Evolutionary conservation across 1,140 invertebrate species (phyloP).

Genomic region (Thaumetopoea pityocampa): DNA sequence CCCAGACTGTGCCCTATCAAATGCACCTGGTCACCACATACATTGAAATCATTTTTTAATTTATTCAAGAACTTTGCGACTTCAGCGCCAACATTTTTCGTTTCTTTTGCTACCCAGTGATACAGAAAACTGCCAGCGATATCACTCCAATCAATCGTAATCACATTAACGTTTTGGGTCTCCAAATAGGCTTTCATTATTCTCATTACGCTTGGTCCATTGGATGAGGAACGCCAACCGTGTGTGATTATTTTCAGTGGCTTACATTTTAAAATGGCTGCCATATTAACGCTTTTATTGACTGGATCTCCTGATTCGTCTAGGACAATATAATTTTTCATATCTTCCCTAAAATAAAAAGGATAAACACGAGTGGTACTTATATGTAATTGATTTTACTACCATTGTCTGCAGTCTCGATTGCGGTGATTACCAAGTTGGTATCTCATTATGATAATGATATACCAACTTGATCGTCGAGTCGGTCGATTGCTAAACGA

Average conservation of each 20-base stretch:
- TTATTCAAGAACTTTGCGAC: constrained; percentile 78
- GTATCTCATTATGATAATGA: no score
- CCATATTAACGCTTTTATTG: background rate
- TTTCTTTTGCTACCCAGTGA: constrained; percentile 76
- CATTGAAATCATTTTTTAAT: constrained; percentile 69
- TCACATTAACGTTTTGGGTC: constrained; percentile 22
- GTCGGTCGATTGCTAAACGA: no score
- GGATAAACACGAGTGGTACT: no score
- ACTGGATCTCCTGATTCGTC: constrained; percentile 6
- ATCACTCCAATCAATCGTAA: constrained; percentile 79
- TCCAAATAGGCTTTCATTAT: constrained; percentile 29
- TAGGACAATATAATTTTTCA: constrained; percentile 14
- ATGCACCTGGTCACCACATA: constrained; percentile 76
- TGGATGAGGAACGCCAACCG: constrained; percentile 30
- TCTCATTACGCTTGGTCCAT: constrained; percentile 12
- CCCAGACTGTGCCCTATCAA: constrained; percentile 88
- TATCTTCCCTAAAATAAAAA: constrained; percentile 5
- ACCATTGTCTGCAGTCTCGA: no score
- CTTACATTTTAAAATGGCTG: constrained; percentile 1
- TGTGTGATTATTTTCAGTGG: constrained; percentile 32
- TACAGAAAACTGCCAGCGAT: constrained; percentile 78
- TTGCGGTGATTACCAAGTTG: no score
- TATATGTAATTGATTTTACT: no score
- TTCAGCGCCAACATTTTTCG: constrained; percentile 73
- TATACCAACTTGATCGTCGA: no score